These are phyloP conservation scores for Pygoscelis adeliae DNA, from an alignment of 2,113 vertebrate genomes.

Conservation along the genomic window DNA sequence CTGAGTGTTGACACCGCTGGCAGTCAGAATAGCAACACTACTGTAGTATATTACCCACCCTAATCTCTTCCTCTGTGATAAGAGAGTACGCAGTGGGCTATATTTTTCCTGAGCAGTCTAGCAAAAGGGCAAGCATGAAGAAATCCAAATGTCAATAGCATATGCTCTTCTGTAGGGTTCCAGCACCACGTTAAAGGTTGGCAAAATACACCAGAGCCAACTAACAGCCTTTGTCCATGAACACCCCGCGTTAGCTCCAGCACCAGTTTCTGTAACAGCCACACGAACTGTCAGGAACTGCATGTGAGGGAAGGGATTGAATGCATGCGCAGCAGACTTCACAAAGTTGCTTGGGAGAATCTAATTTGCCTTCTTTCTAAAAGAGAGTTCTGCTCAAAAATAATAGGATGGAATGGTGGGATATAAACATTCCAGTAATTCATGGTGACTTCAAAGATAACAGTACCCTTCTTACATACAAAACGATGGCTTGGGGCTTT, in stretches of 20 bases:
- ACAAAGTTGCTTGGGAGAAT: background rate
- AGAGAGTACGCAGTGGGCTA: fast-evolving
- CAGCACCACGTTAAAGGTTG: background rate
- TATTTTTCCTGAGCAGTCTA: background rate
- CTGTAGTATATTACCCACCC: background rate
- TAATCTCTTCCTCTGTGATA: background rate
- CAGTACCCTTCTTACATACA: background rate
- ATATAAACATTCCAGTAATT: background rate
- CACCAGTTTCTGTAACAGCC: background rate
- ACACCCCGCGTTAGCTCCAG: fast-evolving
- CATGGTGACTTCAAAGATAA: background rate
- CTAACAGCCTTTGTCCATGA: background rate
- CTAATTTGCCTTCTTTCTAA: background rate
- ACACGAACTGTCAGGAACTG: fast-evolving
- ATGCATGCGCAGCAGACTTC: background rate
- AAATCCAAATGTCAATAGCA: background rate
- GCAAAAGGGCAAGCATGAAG: background rate
- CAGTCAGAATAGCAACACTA: background rate
- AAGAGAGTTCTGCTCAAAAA: background rate
- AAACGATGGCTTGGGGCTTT: background rate
- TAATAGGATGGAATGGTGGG: background rate
- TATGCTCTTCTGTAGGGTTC: background rate
- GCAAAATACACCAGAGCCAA: background rate
- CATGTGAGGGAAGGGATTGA: background rate
- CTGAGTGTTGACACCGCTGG: background rate